Base-by-base conservation (phyloP, 2,888 invertebrate genomes). In the Cecidostiba fungosa region DNA sequence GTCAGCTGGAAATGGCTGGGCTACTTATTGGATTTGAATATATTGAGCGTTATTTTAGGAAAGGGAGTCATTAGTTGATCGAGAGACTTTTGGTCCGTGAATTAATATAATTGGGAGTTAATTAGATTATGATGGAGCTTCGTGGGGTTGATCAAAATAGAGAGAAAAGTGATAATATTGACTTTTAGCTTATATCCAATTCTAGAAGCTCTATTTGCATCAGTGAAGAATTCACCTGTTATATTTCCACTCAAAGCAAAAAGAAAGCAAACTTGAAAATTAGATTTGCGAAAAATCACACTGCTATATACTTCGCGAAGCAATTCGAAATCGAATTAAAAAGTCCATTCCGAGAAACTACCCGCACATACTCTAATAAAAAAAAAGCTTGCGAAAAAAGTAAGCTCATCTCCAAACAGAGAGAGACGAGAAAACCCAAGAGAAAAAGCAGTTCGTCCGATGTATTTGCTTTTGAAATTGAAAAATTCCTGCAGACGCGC, bases 391-490 rank as follows among this genome's bases (percentile, higher is more conserved):
- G 19, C 39, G 32, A 50, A 8, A 59, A 36, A 32, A 59, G 36
- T 5, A 23, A 59, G 54, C 66, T 26, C 23, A 66, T 66, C 23
- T 26, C 12, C 66, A 66, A 29, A 66, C 66, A 83, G 66, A 72
- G 39, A 70, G 59, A 77, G 26, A 26, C 4, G 47, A n/a, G n/a
- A 59, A 26, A 80, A 47, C 29, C 39, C 32, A 74, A 62, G 66
- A 26, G 80, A 82, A 78, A 84, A 82, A 84, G 81, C 77, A 70
- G 85, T 29, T 36, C 84, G 86, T 76, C 72, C 79, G 81, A 83
- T 87, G 88, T 89, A 88, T 90, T 89, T 90, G 89, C 88, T 88
- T 90, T 89, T 89, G 88, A 90, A 90, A 90, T 90, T 90, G 90
- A 89, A 89, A 90, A 90, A 90, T 89, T 90, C 88, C 88, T 86